These are phyloP conservation scores for Tursiops truncatus DNA, from an alignment of 2,113 vertebrate genomes.

Conservation along the genomic window DNA sequence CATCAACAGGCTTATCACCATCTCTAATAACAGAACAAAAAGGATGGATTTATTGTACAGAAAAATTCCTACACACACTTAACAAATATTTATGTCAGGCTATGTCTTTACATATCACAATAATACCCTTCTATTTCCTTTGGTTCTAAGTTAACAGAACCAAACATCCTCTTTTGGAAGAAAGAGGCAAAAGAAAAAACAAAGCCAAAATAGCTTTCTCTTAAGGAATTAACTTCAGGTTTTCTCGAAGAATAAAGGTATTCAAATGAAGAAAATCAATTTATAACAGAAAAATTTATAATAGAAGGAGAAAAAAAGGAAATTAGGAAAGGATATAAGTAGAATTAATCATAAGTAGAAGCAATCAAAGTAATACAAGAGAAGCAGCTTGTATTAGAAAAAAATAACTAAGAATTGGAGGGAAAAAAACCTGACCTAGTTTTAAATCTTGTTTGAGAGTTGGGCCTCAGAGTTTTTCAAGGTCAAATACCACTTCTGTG, in stretches of 20 bases:
- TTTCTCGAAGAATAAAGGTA: neutral
- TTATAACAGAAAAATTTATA: neutral
- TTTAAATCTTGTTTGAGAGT: conserved; percentile 17
- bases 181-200: neutral
- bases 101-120: neutral
- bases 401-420: neutral
- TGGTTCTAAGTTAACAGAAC: neutral
- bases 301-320: neutral
- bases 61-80: neutral
- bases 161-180: neutral
- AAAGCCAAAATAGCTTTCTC: neutral
- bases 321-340: neutral
- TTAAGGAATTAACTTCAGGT: neutral
- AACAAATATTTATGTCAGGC: neutral
- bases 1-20: neutral
- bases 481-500: neutral
- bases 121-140: neutral
- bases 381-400: neutral
- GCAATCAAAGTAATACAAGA: neutral
- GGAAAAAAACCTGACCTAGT: neutral
- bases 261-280: neutral
- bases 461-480: conserved; percentile 6
- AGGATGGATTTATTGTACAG: neutral
- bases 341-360: neutral
- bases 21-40: neutral